Conservation (phyloP, 2,113 vertebrate genomes). For the Elephantulus edwardii region DNA sequence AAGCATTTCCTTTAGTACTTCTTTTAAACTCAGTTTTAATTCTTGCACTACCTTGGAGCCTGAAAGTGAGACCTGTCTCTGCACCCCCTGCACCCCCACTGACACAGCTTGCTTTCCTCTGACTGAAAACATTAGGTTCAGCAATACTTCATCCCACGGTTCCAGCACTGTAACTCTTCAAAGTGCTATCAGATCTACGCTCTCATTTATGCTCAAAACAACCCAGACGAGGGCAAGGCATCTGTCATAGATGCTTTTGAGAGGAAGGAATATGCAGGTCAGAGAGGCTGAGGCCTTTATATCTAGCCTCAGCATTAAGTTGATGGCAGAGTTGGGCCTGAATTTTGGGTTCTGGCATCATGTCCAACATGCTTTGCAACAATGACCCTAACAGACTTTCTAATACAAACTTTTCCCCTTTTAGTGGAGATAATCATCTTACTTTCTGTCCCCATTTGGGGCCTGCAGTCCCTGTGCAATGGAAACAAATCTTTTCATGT, state of each 20-base stretch:
- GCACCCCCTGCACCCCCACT: accelerated
- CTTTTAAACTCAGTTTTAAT: not conserved
- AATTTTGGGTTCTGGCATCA: not conserved
- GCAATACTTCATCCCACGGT: not conserved
- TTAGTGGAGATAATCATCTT: not conserved
- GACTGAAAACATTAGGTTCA: not conserved
- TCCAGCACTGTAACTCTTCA: not conserved
- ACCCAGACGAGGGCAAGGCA: not conserved
- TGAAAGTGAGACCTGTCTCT: accelerated
- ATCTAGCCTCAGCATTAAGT: not conserved
- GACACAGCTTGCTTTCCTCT: accelerated
- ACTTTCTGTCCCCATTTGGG: accelerated
- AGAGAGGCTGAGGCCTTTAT: not conserved
- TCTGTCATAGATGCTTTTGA: not conserved
- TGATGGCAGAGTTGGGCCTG: not conserved
- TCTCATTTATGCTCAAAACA: not conserved
- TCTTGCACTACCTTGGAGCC: not conserved
- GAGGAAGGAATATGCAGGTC: not conserved
- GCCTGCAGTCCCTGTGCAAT: not conserved
- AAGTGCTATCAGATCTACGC: not conserved
- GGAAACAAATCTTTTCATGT: not conserved
- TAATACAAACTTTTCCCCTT: not conserved
- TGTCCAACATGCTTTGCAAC: not conserved
- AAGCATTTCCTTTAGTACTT: not conserved
- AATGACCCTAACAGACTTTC: accelerated